phyloP scores from a whole-genome alignment of 2,888 invertebrate species.

The Standfussiana lucernea region DNA sequence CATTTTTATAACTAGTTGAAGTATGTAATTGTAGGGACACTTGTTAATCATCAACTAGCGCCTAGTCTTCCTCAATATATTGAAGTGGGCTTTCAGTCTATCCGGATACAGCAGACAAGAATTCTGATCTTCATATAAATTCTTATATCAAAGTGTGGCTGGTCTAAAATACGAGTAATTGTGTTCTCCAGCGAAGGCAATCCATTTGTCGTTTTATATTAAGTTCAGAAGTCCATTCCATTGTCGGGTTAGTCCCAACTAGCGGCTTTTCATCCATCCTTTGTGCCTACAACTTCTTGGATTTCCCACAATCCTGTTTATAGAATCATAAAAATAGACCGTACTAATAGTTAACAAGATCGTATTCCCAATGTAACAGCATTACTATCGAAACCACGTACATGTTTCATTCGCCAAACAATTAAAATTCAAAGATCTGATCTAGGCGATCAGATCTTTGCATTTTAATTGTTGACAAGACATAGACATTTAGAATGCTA shows the following conservation, averaged over 20 bases:
- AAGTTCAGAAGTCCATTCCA: background rate
- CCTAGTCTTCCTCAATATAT: background rate
- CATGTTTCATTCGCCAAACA: slow-evolving; percentile 39
- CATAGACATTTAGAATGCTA: slow-evolving; percentile 31
- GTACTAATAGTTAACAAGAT: background rate
- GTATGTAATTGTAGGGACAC: too few species aligned
- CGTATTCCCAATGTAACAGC: background rate
- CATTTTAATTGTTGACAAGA: too few species aligned
- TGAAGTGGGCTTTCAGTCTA: background rate
- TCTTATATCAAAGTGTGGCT: background rate
- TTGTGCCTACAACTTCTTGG: background rate
- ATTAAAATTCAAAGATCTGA: slow-evolving; percentile 57
- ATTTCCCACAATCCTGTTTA: slow-evolving; percentile 1
- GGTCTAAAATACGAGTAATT: background rate
- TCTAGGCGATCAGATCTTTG: too few species aligned
- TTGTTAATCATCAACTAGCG: background rate
- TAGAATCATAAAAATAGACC: background rate
- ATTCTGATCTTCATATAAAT: background rate
- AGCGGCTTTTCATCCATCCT: background rate
- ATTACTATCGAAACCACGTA: slow-evolving; percentile 23
- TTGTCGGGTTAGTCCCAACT: background rate
- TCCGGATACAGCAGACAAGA: background rate
- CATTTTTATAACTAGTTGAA: too few species aligned
- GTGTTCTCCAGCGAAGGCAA: background rate
- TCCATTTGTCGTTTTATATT: background rate